Evolutionary conservation across 2,888 invertebrate species (phyloP).

Genomic region (Nezara viridula): DNA sequence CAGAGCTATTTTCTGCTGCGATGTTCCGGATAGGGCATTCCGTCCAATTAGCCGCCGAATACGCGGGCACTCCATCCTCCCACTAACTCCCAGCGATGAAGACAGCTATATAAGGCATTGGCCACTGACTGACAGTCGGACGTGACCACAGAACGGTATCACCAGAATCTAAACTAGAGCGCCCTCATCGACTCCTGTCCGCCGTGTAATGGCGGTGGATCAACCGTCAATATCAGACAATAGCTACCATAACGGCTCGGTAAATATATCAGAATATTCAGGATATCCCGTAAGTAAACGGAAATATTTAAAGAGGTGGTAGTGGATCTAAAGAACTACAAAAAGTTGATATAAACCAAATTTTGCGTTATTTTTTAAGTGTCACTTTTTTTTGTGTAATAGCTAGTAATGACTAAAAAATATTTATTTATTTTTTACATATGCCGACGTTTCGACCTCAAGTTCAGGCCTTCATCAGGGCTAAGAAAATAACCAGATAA

Average conservation of each 20-base stretch:
- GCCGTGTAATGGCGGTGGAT: neutral
- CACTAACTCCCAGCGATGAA: slow-evolving; percentile 21
- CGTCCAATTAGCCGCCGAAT: neutral
- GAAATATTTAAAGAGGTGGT: no score
- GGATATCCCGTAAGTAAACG: no score
- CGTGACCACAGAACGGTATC: slow-evolving; percentile 37
- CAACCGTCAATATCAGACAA: neutral
- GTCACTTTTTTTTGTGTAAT: no score
- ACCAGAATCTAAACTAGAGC: slow-evolving; percentile 42
- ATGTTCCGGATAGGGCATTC: slow-evolving; percentile 28
- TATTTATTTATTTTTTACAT: no score
- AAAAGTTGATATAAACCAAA: no score
- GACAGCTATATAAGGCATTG: slow-evolving; percentile 44
- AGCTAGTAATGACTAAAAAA: no score
- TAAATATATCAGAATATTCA: no score
- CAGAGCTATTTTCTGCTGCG: neutral
- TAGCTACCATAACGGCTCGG: neutral
- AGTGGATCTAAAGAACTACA: no score
- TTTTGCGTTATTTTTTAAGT: no score
- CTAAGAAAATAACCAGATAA: no score
- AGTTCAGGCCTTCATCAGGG: no score
- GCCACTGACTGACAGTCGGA: slow-evolving; percentile 42
- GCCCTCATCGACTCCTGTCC: neutral
- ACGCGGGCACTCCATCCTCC: neutral
- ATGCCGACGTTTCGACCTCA: no score